Evolutionary conservation across 2,888 invertebrate species (phyloP), one percentile per base, ranked within the genome.

Genomic region (Antheraea yamamai): DNA sequence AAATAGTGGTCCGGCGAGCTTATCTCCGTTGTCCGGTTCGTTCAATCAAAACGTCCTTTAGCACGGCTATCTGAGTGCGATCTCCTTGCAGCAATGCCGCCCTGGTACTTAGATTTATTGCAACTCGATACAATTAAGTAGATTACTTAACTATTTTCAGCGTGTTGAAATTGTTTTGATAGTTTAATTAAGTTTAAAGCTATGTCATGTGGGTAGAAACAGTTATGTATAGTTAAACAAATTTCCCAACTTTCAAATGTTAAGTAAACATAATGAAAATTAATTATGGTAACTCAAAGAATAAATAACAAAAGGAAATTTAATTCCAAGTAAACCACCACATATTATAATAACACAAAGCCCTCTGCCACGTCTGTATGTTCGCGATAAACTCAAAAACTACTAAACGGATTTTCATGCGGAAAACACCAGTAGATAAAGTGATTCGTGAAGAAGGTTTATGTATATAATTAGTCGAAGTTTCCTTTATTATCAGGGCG

Each of bases 1-100:
- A 92, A 93, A 94, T 93, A 91, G 90, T 85, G 85, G 88, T 85
- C 84, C 79, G 81, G 79, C 82, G 81, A 79, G 77, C 89, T 92
- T 94, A 93, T 94, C 92, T 89, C 78, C 79, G 83, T 88, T 91
- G 94, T 93, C 93, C 92, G 89, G 88, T 89, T 84, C 92, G 92
- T 92, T 94, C 94, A 93, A 94, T 94, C 94, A 94, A 92, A 86
- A 89, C 92, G 94, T 94, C 94, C 92, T 92, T 92, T 93, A 92
- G 83, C 84, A 84, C 77, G 83, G 85, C 83, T 93, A 93, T 94
- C 93, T 88, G 80, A 76, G 85, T 83, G 82, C 88, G 85, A 92
- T 92, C 93, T 89, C 88, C 86, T 87, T 83, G 85, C 85, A 83
- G 85, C 87, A 83, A 87, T 91, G 88, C 89, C 86, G 89, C 88